Base-by-base conservation (phyloP, 1,140 invertebrate species). In the Harlomillsia oculata region DNA sequence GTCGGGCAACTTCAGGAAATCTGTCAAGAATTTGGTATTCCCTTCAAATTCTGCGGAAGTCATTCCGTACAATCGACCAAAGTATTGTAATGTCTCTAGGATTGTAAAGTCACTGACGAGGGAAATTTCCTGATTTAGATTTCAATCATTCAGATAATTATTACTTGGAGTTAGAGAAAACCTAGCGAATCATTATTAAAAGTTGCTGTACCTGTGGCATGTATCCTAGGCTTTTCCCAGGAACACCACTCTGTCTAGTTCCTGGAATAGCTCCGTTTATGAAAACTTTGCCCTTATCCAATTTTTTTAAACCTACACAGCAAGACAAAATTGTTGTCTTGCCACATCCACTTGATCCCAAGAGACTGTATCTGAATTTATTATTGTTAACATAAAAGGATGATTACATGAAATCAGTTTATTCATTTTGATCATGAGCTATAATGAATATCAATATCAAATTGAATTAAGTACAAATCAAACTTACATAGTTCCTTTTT, bases 271-370 rank as follows among this genome's bases (percentile, higher is more conserved):
- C 85, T 3, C 89, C 88, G 21, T 89, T 77, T 1, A 92, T 84
- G 78, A 82, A 85, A 49, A 92, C 87, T 64, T 87, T 82, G 1
- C 89, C 88, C 4, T 80, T 79, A 69, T 89, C 85, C 40, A 91
- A 74, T 64, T 83, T 76, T 48, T 87, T 74, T 52, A 86, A 74
- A 14, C 88, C 89, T 0, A 92, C 87, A 53, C 92, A 85, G 68
- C 87, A 90, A 9, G 84, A 85, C 1, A 94, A 75, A 2, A 92
- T 72, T 0, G 89, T 94, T 0, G 85, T 87, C 75, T 89, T 87
- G 3, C 84, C 83, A 69, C 84, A 87, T 14, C 87, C 87, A 52
- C 83, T 89, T 32, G 84, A 87, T 21, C 86, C 86, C 21, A 92
- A 74, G 5, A 93, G 75, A 58, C 87, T 87, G 68, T 91, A 73